These are phyloP conservation scores for Agriopis aurantiaria DNA, from an alignment of 2,888 invertebrate genomes.

Conservation along the genomic window DNA sequence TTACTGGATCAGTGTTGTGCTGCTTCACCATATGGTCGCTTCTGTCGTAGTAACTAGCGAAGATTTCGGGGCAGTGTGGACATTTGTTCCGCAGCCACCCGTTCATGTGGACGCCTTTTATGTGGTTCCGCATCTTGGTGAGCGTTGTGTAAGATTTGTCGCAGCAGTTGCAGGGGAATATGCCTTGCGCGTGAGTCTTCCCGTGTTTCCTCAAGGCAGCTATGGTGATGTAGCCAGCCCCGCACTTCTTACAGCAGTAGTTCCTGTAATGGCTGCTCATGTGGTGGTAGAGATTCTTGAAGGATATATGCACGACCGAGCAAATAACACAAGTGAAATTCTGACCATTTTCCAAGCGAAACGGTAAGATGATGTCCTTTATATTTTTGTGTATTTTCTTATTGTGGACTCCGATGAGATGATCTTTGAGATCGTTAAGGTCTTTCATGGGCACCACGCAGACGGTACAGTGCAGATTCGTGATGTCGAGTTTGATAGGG, in stretches of 20 bases:
- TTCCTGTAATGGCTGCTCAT: slow-evolving; percentile 83
- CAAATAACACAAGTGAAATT: slow-evolving; percentile 77
- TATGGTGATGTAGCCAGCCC: slow-evolving; percentile 77
- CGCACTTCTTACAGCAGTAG: slow-evolving; percentile 81
- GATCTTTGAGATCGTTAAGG: slow-evolving; percentile 74
- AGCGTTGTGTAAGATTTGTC: slow-evolving; percentile 83
- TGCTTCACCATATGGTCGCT: slow-evolving; percentile 76
- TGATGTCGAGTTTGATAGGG: slow-evolving; percentile 80
- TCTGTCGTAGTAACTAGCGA: slow-evolving; percentile 79
- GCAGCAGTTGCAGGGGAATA: slow-evolving; percentile 84
- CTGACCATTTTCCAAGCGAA: slow-evolving; percentile 72
- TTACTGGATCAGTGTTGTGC: slow-evolving; percentile 70
- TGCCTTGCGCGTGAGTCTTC: slow-evolving; percentile 79
- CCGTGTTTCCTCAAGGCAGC: slow-evolving; percentile 80
- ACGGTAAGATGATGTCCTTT: slow-evolving; percentile 80
- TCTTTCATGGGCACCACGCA: slow-evolving; percentile 72
- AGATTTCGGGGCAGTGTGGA: slow-evolving; percentile 77
- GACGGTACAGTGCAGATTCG: slow-evolving; percentile 70
- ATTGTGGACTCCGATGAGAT: slow-evolving; percentile 67
- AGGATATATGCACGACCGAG: slow-evolving; percentile 76
- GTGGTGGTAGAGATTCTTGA: slow-evolving; percentile 79
- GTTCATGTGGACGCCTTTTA: slow-evolving; percentile 78
- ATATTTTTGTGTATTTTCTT: slow-evolving; percentile 75
- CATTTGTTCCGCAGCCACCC: slow-evolving; percentile 83
- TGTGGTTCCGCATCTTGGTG: slow-evolving; percentile 78